Percentiles rank a stretch among this genome's conserved stretches.
Conservation (phyloP, 2,797 vertebrate genomes). For the Scolopax rusticola region DNA sequence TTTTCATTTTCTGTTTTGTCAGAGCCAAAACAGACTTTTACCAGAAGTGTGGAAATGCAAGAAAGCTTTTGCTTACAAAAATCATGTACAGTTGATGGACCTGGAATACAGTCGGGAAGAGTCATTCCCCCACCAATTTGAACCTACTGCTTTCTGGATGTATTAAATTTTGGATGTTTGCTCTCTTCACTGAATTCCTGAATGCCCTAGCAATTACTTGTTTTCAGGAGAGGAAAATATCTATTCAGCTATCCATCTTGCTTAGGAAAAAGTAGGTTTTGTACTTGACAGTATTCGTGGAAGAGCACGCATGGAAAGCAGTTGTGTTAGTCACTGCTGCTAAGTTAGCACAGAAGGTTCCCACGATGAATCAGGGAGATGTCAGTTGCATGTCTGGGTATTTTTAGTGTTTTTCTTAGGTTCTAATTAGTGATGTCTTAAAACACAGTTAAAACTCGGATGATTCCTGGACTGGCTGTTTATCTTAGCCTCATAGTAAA, state of each 20-base stretch:
- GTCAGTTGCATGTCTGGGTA: constrained; percentile 18
- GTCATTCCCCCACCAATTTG: background rate
- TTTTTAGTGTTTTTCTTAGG: constrained; percentile 38
- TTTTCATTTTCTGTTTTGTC: background rate
- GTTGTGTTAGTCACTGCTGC: constrained; percentile 41
- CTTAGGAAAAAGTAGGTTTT: background rate
- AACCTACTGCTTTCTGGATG: background rate
- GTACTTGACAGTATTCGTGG: background rate
- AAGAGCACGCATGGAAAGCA: background rate
- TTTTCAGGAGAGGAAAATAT: background rate
- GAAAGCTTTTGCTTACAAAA: background rate
- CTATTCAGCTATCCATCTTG: background rate
- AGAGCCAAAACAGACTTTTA: background rate
- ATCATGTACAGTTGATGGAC: background rate
- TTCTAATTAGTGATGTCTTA: constrained; percentile 3
- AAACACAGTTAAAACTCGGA: constrained; percentile 9
- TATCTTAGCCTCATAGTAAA: background rate
- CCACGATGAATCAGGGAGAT: background rate
- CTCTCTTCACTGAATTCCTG: background rate
- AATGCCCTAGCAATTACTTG: background rate
- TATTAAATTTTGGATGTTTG: background rate
- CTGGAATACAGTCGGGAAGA: background rate
- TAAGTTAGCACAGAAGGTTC: constrained; percentile 47
- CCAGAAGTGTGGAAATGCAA: background rate
- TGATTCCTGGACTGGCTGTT: background rate